Base-by-base conservation (phyloP, 1,140 invertebrate genomes). In the Onthophagus taurus region DNA sequence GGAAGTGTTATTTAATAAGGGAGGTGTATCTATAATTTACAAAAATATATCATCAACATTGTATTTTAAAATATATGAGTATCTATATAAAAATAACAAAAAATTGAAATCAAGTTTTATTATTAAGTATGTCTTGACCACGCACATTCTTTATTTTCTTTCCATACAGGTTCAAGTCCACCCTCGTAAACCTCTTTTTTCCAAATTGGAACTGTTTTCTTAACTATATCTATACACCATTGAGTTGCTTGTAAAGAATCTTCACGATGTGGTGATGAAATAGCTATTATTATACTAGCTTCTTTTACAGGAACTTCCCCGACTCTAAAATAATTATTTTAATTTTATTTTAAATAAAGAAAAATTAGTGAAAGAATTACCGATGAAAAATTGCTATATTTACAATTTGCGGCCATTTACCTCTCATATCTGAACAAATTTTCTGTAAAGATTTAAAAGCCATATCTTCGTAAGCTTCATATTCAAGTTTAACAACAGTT, bases 381-480 rank as follows among this genome's bases (percentile, higher is more conserved):
- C 88, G 78, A 64, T 92, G 89, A 65, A 80, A 76, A 37, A 92
- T 80, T 26, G 80, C 85, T 49, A 90, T 86, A 55, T 85, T 74
- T 47, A 80, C 70, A n/a, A 92, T 66, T 24, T 75, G 64, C 1
- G 68, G 60, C 85, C 85, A 92, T 57, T 80, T 76, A 12, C 60
- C 57, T 31, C 85, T 70, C 8, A 88, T 72, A 37, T 83, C 70
- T 0, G 66, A 50, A 63, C 89, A 94, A 7, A 96, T 80, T 49
- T 77, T 77, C 45, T 77, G 73, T 74, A 96, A 81, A 52, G 84
- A 76, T 59, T 88, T 89, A 1, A 84, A 49, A 8, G 89, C 92
- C 93, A 97, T 97, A 31, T 77, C 67, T 51, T 88, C 81, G 67
- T 95, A 97, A 0, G 91, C 89, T 72, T 97, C 92, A 72, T 97